Percentiles rank a stretch among this genome's conserved stretches.
These are phyloP conservation scores for Nymphicus hollandicus DNA, from an alignment of 2,113 vertebrate genomes.

Conservation along the genomic window DNA sequence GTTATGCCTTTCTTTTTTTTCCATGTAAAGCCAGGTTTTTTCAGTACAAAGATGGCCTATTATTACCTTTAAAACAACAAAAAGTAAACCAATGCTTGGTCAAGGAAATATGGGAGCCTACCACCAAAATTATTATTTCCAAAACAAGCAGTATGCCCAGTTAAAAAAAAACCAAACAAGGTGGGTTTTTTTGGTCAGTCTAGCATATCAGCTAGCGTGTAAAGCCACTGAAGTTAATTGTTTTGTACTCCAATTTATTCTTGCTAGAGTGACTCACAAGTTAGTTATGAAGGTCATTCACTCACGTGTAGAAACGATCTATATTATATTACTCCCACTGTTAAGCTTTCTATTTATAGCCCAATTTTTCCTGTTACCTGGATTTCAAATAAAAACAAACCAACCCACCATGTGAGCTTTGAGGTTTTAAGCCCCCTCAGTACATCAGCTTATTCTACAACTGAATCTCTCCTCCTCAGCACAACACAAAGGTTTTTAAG, in stretches of 20 bases:
- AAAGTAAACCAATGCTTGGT: background rate
- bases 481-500: background rate
- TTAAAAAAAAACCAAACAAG: background rate
- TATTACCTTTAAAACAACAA: background rate
- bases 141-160: background rate
- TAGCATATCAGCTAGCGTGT: background rate
- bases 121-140: background rate
- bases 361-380: conserved; percentile 60
- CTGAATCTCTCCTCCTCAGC: background rate
- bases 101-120: background rate
- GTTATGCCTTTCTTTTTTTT: background rate
- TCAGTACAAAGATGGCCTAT: background rate
- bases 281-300: conserved; percentile 66
- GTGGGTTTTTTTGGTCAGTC: background rate
- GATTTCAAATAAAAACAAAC: conserved; percentile 49
- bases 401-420: background rate
- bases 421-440: background rate
- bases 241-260: conserved; percentile 39
- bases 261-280: conserved; percentile 33
- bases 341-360: conserved; percentile 64
- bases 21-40: background rate
- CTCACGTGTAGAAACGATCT: conserved; percentile 43
- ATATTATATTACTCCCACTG: conserved; percentile 62
- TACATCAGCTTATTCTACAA: background rate
- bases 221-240: conserved; percentile 21